phyloP scores from a whole-genome alignment of 2,113 vertebrate species.

The Paramormyrops kingsleyae region DNA sequence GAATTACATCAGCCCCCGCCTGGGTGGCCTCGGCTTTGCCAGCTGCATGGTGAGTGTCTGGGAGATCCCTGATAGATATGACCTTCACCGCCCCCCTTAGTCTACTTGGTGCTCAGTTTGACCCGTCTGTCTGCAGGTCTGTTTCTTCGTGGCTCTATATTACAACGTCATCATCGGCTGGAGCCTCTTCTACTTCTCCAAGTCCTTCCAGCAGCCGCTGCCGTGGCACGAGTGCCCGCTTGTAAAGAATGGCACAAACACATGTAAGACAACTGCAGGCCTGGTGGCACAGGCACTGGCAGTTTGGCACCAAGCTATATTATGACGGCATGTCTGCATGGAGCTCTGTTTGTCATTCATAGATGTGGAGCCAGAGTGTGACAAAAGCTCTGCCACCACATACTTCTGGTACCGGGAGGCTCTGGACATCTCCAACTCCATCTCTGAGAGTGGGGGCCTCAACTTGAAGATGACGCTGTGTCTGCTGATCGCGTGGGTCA shows the following conservation, averaged over 20 bases:
- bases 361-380: constrained; percentile 92
- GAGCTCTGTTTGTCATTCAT: constrained; percentile 4
- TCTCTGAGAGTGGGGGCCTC: constrained; percentile 83
- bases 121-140: constrained; percentile 63
- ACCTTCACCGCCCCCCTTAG: background rate
- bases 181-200: constrained; percentile 97
- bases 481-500: constrained; percentile 80
- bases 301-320: background rate
- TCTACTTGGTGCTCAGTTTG: background rate
- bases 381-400: constrained; percentile 92
- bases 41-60: constrained; percentile 83
- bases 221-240: constrained; percentile 94
- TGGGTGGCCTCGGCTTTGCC: constrained; percentile 93
- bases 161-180: constrained; percentile 98
- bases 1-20: constrained; percentile 94
- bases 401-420: constrained; percentile 96
- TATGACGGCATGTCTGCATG: background rate
- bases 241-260: constrained; percentile 77
- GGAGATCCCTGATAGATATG: background rate
- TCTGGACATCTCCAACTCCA: constrained; percentile 83
- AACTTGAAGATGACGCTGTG: constrained; percentile 95
- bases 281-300: background rate
- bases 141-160: constrained; percentile 92
- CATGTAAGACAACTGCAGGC: constrained; percentile 64
- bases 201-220: constrained; percentile 93